Evolutionary conservation across 1,140 invertebrate species (phyloP).

Genomic region (Atta cephalotes): DNA sequence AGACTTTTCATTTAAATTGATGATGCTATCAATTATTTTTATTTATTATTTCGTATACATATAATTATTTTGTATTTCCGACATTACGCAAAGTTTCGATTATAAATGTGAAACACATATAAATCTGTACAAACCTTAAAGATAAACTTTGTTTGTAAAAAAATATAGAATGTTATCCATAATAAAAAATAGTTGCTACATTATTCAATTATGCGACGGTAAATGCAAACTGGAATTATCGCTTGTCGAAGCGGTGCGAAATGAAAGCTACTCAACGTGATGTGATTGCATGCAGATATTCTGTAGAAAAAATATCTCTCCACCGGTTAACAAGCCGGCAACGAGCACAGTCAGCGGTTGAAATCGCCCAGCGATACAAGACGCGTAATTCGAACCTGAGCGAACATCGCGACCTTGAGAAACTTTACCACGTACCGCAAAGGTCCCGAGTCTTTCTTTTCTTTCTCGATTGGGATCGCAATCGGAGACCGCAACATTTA

Average conservation of each 20-base stretch:
- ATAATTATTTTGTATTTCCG: neutral
- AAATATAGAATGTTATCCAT: neutral
- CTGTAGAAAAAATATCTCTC: conserved; percentile 5
- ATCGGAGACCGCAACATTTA: conserved; percentile 47
- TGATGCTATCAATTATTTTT: too few relatives aligned
- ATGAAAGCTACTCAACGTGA: neutral
- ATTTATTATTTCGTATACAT: too few relatives aligned
- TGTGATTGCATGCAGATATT: neutral
- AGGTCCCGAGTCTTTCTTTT: neutral
- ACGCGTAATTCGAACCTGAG: conserved; percentile 48
- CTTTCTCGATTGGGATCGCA: neutral
- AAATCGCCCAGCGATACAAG: conserved; percentile 35
- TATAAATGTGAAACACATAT: neutral
- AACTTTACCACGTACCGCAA: neutral
- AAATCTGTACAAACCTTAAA: neutral
- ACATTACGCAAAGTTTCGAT: neutral
- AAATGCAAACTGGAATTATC: conserved; percentile 2
- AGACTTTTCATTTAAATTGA: neutral
- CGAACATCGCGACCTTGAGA: conserved; percentile 5
- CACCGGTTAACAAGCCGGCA: conserved; percentile 33
- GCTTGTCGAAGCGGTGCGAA: neutral
- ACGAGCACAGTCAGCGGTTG: conserved; percentile 1
- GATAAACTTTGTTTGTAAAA: neutral
- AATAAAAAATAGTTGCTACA: neutral
- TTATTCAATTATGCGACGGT: neutral